phyloP scores from a whole-genome alignment of 2,113 vertebrate genomes.

The Amphilophus citrinellus region DNA sequence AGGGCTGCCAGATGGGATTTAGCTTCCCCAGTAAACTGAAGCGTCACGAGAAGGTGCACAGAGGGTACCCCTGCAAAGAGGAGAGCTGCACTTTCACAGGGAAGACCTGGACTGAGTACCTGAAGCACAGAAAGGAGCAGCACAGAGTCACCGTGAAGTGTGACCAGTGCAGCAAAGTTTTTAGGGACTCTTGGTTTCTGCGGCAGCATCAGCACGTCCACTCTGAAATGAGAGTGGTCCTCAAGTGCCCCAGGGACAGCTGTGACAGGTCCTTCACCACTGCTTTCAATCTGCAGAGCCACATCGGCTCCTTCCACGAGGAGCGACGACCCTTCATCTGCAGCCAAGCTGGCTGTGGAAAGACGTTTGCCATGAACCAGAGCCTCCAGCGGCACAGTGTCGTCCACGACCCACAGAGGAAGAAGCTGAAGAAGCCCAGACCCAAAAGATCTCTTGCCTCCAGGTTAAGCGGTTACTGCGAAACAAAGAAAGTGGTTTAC shows the following conservation, averaged over 20 bases:
- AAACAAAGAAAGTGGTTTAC: not conserved
- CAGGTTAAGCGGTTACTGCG: slow-evolving; percentile 85
- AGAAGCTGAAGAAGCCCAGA: slow-evolving; percentile 76
- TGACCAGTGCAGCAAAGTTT: slow-evolving; percentile 84
- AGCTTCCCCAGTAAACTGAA: slow-evolving; percentile 83
- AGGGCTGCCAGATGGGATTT: slow-evolving; percentile 88
- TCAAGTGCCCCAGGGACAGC: slow-evolving; percentile 83
- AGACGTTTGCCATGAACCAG: slow-evolving; percentile 90
- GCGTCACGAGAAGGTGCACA: slow-evolving; percentile 90
- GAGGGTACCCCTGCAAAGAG: slow-evolving; percentile 89
- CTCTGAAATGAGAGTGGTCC: slow-evolving; percentile 76
- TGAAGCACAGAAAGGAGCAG: slow-evolving; percentile 83
- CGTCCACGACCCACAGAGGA: slow-evolving; percentile 88
- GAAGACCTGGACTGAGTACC: slow-evolving; percentile 91
- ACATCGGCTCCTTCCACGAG: slow-evolving; percentile 92
- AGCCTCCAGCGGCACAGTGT: slow-evolving; percentile 88
- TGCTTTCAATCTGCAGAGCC: slow-evolving; percentile 90
- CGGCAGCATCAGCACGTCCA: slow-evolving; percentile 88
- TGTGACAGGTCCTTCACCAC: slow-evolving; percentile 92
- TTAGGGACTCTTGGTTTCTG: slow-evolving; percentile 85
- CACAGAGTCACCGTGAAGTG: slow-evolving; percentile 83
- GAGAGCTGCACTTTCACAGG: slow-evolving; percentile 85
- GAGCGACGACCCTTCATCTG: slow-evolving; percentile 84
- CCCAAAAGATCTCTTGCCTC: slow-evolving; percentile 88
- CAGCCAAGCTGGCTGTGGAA: slow-evolving; percentile 84